These are phyloP conservation scores for Aquatica leii DNA, from an alignment of 2,888 invertebrate genomes.

Conservation along the genomic window DNA sequence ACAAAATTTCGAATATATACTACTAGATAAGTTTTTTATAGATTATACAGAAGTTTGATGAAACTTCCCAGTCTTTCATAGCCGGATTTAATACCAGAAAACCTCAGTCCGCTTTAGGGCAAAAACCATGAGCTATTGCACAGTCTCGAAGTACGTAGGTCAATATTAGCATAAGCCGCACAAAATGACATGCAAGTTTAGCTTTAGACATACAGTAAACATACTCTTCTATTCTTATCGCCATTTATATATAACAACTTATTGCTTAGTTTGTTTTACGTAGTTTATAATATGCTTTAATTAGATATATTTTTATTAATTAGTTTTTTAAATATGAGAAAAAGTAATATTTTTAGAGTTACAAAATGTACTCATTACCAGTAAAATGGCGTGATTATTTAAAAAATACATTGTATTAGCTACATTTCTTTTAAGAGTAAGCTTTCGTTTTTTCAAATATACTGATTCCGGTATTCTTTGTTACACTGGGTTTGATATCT, in stretches of 20 bases:
- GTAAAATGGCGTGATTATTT: too few relatives aligned
- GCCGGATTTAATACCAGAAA: conserved; percentile 51
- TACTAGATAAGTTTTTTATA: conserved; percentile 15
- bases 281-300: too few relatives aligned
- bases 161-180: conserved; percentile 56
- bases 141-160: conserved; percentile 51
- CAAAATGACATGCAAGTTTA: conserved; percentile 54
- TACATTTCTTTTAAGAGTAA: conserved; percentile 31
- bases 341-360: too few relatives aligned
- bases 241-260: conserved; percentile 10
- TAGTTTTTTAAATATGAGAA: too few relatives aligned
- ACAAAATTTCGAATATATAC: conserved; percentile 1
- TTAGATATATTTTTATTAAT: too few relatives aligned
- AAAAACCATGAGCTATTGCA: conserved; percentile 48
- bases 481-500: conserved; percentile 35
- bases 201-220: conserved; percentile 29
- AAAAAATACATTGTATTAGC: too few relatives aligned
- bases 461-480: conserved; percentile 38
- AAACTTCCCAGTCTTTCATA: conserved; percentile 47
- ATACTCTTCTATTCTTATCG: conserved; percentile 21
- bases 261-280: too few relatives aligned
- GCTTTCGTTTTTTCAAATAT: conserved; percentile 37
- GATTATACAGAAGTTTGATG: conserved; percentile 34
- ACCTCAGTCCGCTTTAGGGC: conserved; percentile 46
- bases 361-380: too few relatives aligned